Evolutionary conservation across 2,113 vertebrate genomes (phyloP).

Genomic region (Tachysurus vachellii): DNA sequence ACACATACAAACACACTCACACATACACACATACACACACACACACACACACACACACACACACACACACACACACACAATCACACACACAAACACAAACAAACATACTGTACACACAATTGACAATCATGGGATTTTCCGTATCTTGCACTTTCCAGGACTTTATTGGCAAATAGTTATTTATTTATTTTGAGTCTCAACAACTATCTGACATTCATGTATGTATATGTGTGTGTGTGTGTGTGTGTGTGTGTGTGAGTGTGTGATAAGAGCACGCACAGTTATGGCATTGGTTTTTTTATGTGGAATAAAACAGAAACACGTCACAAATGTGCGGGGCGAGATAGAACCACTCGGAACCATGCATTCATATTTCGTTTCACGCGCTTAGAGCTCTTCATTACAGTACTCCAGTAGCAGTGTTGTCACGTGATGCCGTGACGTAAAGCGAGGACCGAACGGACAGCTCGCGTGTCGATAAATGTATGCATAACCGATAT

Average conservation of each 20-base stretch:
- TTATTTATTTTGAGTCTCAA: not conserved
- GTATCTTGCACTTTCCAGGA: not conserved
- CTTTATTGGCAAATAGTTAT: not conserved
- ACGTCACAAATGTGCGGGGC: not conserved
- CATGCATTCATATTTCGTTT: not conserved
- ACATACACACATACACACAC: not conserved
- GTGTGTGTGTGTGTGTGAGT: not conserved
- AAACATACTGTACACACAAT: not conserved
- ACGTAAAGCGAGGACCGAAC: not conserved
- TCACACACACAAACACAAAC: no score
- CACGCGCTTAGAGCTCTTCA: not conserved
- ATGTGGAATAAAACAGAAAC: not conserved
- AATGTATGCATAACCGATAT: not conserved
- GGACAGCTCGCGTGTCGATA: not conserved
- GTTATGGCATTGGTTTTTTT: not conserved
- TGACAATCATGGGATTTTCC: not conserved
- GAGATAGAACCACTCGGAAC: not conserved
- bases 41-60: slow-evolving; percentile 20
- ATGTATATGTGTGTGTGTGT: not conserved
- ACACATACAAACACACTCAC: no score
- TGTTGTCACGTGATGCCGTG: not conserved
- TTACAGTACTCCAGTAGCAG: no score
- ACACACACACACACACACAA: not conserved
- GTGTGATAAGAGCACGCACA: not conserved
- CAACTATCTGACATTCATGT: not conserved